Conservation (phyloP, 2,113 vertebrate species). For the Hippolais icterina region DNA sequence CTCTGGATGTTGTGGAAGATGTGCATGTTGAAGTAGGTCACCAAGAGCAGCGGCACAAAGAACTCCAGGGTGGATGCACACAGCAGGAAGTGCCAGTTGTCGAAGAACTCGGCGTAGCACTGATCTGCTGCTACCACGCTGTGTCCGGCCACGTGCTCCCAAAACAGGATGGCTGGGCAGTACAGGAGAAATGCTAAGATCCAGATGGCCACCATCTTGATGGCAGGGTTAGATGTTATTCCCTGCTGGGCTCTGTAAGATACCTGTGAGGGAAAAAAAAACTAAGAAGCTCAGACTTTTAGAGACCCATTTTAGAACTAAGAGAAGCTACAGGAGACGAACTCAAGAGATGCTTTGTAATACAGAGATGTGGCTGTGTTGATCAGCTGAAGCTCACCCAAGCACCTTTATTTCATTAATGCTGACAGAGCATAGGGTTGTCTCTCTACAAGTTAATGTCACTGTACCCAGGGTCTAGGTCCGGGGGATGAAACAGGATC, state of each 20-base stretch:
- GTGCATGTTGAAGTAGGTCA: slow-evolving; percentile 86
- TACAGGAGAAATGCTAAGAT: slow-evolving; percentile 86
- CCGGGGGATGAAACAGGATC: not conserved
- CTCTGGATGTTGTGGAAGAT: slow-evolving; percentile 85
- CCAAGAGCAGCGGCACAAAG: slow-evolving; percentile 81
- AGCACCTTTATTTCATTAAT: not conserved
- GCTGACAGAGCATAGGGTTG: not conserved
- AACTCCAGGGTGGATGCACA: slow-evolving; percentile 86
- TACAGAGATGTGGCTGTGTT: not conserved
- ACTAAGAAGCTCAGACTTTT: not conserved
- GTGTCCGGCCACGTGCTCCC: slow-evolving; percentile 55
- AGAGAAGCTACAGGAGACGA: not conserved
- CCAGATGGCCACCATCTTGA: slow-evolving; percentile 84
- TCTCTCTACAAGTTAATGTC: not conserved
- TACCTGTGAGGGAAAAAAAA: slow-evolving; percentile 64
- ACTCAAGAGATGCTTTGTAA: not conserved
- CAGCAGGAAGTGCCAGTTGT: slow-evolving; percentile 85
- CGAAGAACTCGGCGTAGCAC: slow-evolving; percentile 79
- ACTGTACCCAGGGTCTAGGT: not conserved
- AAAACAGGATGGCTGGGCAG: slow-evolving; percentile 83
- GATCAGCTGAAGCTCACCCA: not conserved
- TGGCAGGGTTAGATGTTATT: slow-evolving; percentile 67
- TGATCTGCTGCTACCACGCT: not conserved
- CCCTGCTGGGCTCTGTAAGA: slow-evolving; percentile 81
- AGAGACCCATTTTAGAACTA: not conserved